Base-by-base conservation (phyloP, 2,797 vertebrate species). In the Myotis pilosus region DNA sequence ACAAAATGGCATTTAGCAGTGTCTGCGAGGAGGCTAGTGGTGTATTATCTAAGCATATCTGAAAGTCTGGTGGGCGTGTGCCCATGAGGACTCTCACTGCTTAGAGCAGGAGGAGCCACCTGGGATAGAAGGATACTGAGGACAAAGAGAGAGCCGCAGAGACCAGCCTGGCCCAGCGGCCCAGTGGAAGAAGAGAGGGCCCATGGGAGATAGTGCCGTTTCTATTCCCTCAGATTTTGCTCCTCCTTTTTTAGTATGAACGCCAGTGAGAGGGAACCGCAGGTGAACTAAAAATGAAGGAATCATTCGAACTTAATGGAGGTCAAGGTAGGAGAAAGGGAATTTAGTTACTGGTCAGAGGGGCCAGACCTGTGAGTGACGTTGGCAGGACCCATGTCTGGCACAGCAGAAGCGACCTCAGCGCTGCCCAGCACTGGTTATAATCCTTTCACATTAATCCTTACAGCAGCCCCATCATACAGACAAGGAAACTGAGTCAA, bases 241-340 rank as follows among this genome's bases (percentile, higher is more conserved):
- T 78, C 33, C 12, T 64, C 57, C 33, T 92, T 79, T 22, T 36
- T 91, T 47, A 23, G 49, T 47, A 28, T 75, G 60, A 92, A 55
- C 44, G 20, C 6, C 25, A 36, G 47, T 33, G 30, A 66, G 71
- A 30, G 15, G 38, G 6, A 87, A 28, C 30, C 12, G 3, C 38
- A 66, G 17, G 22, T 72, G 12, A 85, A 72, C 71, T 49, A 53
- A 74, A 38, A 74, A 15, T 12, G 25, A 71, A 57, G 13, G 41
- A 55, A 36, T 51, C 51, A 36, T 36, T 8, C 6, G 41, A 81
- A 33, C 23, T 16, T 33, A 64, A 44, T 36, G 28, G 13, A 71
- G 16, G 47, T 76, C 25, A 47, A n/a, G 22, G 8, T 2, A 23
- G n/a, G 47, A 76, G 69, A 62, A 53, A 62, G 20, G 22, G 15